These are phyloP conservation scores for Melanotaenia pygmaea DNA, from an alignment of 2,797 vertebrate species.

Conservation along the genomic window DNA sequence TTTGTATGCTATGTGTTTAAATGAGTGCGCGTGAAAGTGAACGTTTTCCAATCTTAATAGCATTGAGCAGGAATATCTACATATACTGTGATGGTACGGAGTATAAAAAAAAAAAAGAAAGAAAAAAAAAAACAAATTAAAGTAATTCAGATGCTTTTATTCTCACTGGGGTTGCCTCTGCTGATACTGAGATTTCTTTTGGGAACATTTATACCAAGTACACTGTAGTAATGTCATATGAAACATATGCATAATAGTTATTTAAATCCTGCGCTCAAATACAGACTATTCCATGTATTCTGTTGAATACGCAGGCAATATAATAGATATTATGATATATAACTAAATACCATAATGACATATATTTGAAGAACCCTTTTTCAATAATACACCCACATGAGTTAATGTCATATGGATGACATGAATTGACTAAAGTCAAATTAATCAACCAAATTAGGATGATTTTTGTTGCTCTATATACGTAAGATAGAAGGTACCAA, in stretches of 20 bases:
- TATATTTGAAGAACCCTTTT: too few species aligned
- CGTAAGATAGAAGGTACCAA: not conserved
- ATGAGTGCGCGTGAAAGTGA: not conserved
- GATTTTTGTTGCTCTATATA: not conserved
- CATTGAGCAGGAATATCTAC: not conserved
- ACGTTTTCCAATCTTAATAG: not conserved
- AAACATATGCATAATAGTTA: too few species aligned
- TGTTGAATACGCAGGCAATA: not conserved
- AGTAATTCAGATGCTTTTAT: not conserved
- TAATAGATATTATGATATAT: too few species aligned
- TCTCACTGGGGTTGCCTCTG: not conserved
- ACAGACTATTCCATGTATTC: not conserved
- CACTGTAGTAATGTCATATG: too few species aligned
- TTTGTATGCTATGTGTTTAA: not conserved
- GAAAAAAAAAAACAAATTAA: too few species aligned
- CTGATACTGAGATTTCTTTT: not conserved
- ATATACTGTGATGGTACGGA: not conserved
- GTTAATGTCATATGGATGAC: too few species aligned
- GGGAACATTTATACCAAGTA: too few species aligned
- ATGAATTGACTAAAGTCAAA: too few species aligned
- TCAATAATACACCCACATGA: too few species aligned
- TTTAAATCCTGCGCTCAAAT: not conserved
- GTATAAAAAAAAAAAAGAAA: not conserved
- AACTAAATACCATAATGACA: too few species aligned
- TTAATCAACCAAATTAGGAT: not conserved